Conservation (phyloP, 2,797 vertebrate genomes). For the Gallinago stenura region DNA sequence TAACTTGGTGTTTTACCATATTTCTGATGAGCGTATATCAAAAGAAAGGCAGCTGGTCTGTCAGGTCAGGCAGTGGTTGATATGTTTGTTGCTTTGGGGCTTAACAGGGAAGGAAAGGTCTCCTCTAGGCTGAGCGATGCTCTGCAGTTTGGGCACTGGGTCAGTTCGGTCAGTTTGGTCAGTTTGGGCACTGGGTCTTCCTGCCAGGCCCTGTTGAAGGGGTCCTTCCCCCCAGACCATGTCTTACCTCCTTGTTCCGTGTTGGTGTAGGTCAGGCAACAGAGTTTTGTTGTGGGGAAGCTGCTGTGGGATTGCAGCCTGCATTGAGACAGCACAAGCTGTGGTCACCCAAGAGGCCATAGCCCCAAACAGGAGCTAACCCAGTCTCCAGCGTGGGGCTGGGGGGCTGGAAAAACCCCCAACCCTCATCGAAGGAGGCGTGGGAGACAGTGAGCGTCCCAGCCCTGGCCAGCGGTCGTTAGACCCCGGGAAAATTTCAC, state of each 20-base stretch:
- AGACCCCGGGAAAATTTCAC: conserved; percentile 80
- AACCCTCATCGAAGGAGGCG: rapidly evolving
- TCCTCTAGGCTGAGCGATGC: not conserved
- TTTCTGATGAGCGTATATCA: not conserved
- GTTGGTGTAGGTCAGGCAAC: rapidly evolving
- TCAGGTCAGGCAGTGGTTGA: not conserved
- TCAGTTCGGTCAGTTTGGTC: not conserved
- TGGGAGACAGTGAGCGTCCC: rapidly evolving
- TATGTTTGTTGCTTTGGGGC: not conserved
- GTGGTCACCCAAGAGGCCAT: not conserved
- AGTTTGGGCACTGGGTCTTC: not conserved
- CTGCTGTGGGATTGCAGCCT: not conserved
- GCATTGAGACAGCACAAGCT: not conserved
- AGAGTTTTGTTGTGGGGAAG: rapidly evolving
- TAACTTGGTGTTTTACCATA: not conserved
- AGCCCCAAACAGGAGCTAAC: not conserved
- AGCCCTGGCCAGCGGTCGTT: not conserved
- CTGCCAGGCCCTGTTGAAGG: not conserved
- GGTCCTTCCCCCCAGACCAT: not conserved
- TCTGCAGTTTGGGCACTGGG: not conserved
- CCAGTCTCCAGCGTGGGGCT: rapidly evolving
- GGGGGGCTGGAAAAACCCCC: not conserved
- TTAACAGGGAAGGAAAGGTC: not conserved
- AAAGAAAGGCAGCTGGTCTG: not conserved
- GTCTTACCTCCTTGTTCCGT: rapidly evolving